A percentile compares a stretch with the other conserved stretches of the same genome.
phyloP scores from a whole-genome alignment of 64 coral and sea anemone species.

The Montipora sp. region DNA sequence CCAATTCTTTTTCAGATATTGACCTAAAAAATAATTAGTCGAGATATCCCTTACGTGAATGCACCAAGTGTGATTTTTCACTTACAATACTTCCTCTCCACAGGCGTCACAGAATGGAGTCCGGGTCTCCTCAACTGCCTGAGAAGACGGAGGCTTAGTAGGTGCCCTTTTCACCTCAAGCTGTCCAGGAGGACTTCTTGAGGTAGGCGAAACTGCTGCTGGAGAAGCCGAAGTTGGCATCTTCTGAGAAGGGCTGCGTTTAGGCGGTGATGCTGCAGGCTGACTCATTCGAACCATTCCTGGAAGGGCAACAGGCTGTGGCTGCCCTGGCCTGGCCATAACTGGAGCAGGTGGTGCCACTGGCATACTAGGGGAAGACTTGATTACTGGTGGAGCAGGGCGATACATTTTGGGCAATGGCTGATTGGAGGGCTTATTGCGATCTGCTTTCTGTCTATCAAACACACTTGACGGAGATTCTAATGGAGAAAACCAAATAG shows the following conservation, averaged over 20 bases:
- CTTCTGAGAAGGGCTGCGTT: slow-evolving; percentile 32
- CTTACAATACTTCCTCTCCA: slow-evolving; percentile 97
- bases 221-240: slow-evolving; percentile 72
- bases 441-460: slow-evolving; percentile 65
- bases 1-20: no score
- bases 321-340: slow-evolving; percentile 75
- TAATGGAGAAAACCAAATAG: neutral
- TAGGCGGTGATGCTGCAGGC: slow-evolving; percentile 35
- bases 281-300: slow-evolving; percentile 80
- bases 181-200: neutral
- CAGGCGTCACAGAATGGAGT: slow-evolving; percentile 96
- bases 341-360: slow-evolving; percentile 70
- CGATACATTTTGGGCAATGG: slow-evolving; percentile 74
- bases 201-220: slow-evolving; percentile 64
- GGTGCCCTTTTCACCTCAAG: slow-evolving; percentile 82
- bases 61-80: neutral
- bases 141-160: slow-evolving; percentile 76
- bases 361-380: slow-evolving; percentile 48
- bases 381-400: slow-evolving; percentile 70
- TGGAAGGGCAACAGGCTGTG: slow-evolving; percentile 86
- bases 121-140: slow-evolving; percentile 71
- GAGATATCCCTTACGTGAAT: neutral
- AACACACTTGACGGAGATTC: slow-evolving; percentile 85
- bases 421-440: slow-evolving; percentile 74
- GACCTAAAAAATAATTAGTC: no score